Percentiles rank a stretch among this genome's conserved stretches.
Conservation (phyloP, 2,888 invertebrate species). For the Clunio marinus region DNA sequence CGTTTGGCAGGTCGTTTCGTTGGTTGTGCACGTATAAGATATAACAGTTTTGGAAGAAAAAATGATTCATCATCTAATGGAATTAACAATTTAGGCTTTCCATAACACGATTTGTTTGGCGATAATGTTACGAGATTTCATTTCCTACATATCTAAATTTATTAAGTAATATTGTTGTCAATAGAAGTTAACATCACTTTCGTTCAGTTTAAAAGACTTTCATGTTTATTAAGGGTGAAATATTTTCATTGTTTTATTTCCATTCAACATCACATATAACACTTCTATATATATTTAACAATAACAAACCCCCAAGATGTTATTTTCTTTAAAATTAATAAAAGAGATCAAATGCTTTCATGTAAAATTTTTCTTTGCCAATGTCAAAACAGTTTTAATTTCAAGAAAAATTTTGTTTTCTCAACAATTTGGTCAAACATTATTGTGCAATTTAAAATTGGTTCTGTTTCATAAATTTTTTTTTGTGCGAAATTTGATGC, state of each 20-base stretch:
- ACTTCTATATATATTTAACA: neutral
- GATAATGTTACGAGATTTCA: too few species aligned
- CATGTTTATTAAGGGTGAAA: too few species aligned
- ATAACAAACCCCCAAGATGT: slow-evolving; percentile 35
- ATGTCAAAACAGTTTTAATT: neutral
- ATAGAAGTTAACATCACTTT: too few species aligned
- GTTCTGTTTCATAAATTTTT: neutral
- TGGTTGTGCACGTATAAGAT: too few species aligned
- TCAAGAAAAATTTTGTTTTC: neutral
- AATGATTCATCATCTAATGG: neutral
- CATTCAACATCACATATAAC: slow-evolving; percentile 31
- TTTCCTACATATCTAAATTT: too few species aligned
- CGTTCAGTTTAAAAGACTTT: too few species aligned
- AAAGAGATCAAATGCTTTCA: neutral
- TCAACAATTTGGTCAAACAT: neutral
- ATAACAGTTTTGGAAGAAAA: neutral
- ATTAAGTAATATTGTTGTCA: too few species aligned
- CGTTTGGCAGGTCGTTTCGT: too few species aligned
- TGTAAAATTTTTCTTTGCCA: neutral
- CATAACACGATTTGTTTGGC: too few species aligned
- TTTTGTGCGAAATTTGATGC: slow-evolving; percentile 13
- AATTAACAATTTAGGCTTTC: too few species aligned
- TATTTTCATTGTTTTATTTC: neutral
- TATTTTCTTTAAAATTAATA: neutral
- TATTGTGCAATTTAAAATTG: neutral